These are phyloP conservation scores for Augochlora pura DNA, from an alignment of 1,140 invertebrate species.

Conservation along the genomic window DNA sequence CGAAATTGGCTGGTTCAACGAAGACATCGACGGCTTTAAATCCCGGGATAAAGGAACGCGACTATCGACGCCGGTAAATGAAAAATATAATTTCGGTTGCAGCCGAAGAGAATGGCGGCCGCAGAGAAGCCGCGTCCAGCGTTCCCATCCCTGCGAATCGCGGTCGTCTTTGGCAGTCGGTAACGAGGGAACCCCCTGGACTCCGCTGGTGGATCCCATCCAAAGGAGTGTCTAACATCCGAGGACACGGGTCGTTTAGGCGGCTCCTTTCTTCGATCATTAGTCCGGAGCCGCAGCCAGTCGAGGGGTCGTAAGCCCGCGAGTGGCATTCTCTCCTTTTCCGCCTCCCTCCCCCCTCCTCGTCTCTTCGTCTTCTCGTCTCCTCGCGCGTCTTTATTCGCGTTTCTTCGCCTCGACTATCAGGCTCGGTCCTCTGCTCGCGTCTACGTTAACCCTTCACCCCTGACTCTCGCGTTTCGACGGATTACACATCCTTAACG, in stretches of 20 bases:
- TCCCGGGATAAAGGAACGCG: too few species aligned
- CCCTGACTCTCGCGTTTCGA: neutral
- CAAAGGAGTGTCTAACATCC: slow-evolving; percentile 72
- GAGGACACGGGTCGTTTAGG: slow-evolving; percentile 79
- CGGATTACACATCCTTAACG: slow-evolving; percentile 6
- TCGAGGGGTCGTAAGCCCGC: slow-evolving; percentile 59
- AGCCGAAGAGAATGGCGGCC: too few species aligned
- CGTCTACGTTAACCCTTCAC: slow-evolving; percentile 33
- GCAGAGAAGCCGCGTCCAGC: neutral
- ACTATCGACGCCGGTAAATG: too few species aligned
- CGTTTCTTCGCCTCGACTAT: slow-evolving; percentile 38
- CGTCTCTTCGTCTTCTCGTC: slow-evolving; percentile 18
- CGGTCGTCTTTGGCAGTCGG: slow-evolving; percentile 46
- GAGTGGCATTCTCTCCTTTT: slow-evolving; percentile 53
- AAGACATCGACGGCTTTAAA: too few species aligned
- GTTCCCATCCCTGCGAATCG: slow-evolving; percentile 27
- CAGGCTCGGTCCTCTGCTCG: slow-evolving; percentile 17
- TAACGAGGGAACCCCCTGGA: slow-evolving; percentile 59
- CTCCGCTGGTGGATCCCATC: slow-evolving; percentile 53
- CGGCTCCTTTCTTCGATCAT: slow-evolving; percentile 79
- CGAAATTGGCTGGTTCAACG: too few species aligned
- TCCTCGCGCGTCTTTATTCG: slow-evolving; percentile 54
- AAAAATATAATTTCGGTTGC: too few species aligned
- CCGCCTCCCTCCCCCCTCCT: slow-evolving; percentile 11
- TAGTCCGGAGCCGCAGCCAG: slow-evolving; percentile 68